A percentile compares a stretch with the other conserved stretches of the same genome.
Conservation (phyloP, 2,797 vertebrate genomes). For the Pangasius sanitwongsei region DNA sequence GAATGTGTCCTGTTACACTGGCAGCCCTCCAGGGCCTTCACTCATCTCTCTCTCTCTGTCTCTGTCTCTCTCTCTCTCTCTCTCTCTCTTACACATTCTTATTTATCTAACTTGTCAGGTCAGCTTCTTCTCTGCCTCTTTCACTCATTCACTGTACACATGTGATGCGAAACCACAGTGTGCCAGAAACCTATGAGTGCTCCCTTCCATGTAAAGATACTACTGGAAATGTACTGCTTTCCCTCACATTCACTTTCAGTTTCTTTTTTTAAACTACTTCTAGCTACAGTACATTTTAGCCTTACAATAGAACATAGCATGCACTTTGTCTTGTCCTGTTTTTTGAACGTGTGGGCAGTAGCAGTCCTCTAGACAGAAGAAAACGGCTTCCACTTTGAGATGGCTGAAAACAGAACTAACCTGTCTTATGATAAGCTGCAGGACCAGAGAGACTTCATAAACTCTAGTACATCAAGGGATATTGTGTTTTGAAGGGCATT, state of each 20-base stretch:
- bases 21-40: constrained; percentile 45
- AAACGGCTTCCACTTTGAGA: neutral
- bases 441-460: constrained; percentile 24
- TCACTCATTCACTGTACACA: constrained; percentile 42
- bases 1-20: constrained; percentile 50
- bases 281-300: neutral
- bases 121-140: constrained; percentile 47
- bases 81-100: neutral
- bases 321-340: neutral
- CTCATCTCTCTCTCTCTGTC: constrained; percentile 14
- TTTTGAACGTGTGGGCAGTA: neutral
- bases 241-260: neutral
- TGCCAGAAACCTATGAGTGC: constrained; percentile 27
- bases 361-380: constrained; percentile 3
- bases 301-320: neutral
- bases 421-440: constrained; percentile 40
- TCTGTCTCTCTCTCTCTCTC: constrained; percentile 1
- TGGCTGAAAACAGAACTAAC: constrained; percentile 24
- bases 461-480: neutral
- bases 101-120: constrained; percentile 49
- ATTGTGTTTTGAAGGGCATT: neutral
- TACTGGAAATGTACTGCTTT: constrained; percentile 10
- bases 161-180: constrained; percentile 37
- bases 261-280: neutral
- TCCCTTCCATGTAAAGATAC: constrained; percentile 31